These are phyloP conservation scores for Mormoops blainvillei DNA, from an alignment of 2,113 vertebrate genomes.

Conservation along the genomic window DNA sequence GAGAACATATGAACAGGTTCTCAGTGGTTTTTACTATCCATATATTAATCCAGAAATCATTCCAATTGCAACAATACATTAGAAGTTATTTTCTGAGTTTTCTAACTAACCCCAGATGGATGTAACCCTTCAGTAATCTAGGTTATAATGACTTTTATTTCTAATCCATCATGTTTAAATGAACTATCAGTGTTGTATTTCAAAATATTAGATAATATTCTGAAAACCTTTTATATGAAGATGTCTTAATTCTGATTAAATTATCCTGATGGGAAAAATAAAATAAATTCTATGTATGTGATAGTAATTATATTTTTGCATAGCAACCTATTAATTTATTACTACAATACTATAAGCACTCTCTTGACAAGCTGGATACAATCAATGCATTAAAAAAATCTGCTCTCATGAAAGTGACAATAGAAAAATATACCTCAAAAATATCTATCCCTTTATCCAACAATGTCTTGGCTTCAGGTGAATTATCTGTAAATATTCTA, in stretches of 20 bases:
- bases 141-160: not conserved
- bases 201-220: not conserved
- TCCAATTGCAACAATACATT: not conserved
- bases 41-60: not conserved
- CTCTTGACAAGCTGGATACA: not conserved
- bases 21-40: not conserved
- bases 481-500: not conserved
- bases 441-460: not conserved
- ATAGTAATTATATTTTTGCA: not conserved
- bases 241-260: not conserved
- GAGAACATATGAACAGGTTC: not conserved
- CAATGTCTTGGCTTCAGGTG: not conserved
- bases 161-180: not conserved
- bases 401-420: not conserved
- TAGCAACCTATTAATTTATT: not conserved
- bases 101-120: not conserved
- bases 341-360: not conserved
- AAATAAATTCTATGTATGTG: not conserved
- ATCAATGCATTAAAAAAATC: not conserved
- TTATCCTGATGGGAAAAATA: not conserved
- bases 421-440: not conserved
- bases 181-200: not conserved
- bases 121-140: not conserved
- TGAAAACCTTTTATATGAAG: not conserved
- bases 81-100: not conserved